Evolutionary conservation across 2,888 invertebrate genomes (phyloP).

Genomic region (Cephus nigrinus): DNA sequence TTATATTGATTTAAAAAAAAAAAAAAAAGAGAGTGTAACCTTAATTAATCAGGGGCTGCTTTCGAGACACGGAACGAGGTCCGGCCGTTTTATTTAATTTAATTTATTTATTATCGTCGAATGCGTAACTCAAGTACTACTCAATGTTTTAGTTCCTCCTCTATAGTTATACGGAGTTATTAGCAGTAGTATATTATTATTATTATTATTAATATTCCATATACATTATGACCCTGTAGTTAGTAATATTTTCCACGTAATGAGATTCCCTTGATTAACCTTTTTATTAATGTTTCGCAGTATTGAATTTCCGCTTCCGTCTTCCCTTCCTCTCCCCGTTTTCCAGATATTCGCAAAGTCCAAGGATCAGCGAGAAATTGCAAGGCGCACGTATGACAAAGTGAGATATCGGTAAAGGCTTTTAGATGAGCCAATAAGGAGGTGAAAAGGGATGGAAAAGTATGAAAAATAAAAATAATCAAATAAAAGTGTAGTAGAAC

Average conservation of each 20-base stretch:
- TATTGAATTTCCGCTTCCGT: not conserved
- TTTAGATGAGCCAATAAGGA: not conserved
- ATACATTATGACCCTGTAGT: not conserved
- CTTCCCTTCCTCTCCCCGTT: not conserved
- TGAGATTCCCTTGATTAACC: not conserved
- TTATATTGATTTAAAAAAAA: no score
- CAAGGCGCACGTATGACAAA: not conserved
- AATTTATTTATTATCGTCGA: not conserved
- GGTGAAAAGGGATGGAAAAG: not conserved
- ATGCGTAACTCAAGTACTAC: constrained; percentile 1
- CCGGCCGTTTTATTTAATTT: not conserved
- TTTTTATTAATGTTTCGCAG: not conserved
- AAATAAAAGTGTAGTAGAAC: not conserved
- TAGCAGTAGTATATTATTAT: constrained; percentile 6
- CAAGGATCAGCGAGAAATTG: not conserved
- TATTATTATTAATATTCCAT: not conserved
- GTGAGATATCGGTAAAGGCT: not conserved
- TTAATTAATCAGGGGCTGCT: not conserved
- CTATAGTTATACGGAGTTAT: not conserved
- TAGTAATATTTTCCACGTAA: not conserved
- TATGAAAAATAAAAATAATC: not conserved
- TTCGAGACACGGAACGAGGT: not conserved
- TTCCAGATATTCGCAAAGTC: not conserved
- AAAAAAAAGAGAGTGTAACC: no score
- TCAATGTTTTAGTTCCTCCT: constrained; percentile 8